Percentiles rank a stretch among this genome's conserved stretches.
Evolutionary conservation across 2,113 vertebrate species (phyloP).

Genomic region (Piprites chloris): DNA sequence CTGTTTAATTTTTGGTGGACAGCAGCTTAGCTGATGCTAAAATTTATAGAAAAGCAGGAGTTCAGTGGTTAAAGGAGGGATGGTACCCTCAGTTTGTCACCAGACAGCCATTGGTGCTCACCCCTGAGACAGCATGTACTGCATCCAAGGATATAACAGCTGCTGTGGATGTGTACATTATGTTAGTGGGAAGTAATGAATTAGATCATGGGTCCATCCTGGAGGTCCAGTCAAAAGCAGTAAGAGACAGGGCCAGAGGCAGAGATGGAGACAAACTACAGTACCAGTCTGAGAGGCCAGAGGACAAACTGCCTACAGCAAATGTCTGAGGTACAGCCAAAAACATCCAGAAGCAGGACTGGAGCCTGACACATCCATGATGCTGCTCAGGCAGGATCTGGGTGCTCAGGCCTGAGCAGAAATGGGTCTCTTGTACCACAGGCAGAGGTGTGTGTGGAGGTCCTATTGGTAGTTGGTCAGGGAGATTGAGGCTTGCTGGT

Average conservation of each 20-base stretch:
- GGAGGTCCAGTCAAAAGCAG: not conserved
- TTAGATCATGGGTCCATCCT: not conserved
- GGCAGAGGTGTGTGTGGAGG: not conserved
- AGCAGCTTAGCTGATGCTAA: not conserved
- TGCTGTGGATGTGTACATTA: not conserved
- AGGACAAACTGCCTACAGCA: not conserved
- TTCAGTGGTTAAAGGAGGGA: not conserved
- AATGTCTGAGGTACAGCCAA: not conserved
- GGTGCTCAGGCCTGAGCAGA: not conserved
- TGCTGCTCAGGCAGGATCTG: not conserved
- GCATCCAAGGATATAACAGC: not conserved
- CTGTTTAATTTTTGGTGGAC: not conserved
- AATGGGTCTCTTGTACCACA: not conserved
- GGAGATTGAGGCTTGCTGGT: not conserved
- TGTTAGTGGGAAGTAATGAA: not conserved
- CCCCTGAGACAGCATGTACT: not conserved
- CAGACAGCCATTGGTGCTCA: not conserved
- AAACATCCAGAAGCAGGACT: not conserved
- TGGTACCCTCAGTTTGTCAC: rapidly evolving
- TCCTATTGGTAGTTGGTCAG: not conserved
- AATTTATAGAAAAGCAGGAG: not conserved
- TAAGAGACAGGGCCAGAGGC: not conserved
- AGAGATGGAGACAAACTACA: not conserved
- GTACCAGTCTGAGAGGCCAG: rapidly evolving
- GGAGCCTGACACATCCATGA: not conserved